Conservation (phyloP, 1,140 invertebrate genomes). For the Lamellibrachia luymesi region DNA sequence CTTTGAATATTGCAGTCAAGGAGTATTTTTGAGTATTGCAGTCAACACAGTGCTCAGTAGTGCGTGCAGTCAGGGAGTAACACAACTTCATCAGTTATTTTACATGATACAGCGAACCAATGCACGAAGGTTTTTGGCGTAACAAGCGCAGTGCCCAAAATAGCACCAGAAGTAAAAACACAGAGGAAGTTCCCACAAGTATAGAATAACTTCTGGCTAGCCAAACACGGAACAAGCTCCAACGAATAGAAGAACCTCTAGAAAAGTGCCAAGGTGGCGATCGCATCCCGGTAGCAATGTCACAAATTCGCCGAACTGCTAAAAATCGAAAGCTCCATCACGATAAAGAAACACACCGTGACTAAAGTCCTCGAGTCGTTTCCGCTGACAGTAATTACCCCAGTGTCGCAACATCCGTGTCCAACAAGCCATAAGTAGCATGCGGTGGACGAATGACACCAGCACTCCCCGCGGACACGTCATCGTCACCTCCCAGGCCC, state of each 20-base stretch:
- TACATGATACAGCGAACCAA: too few relatives aligned
- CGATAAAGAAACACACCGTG: not conserved
- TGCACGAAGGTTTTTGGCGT: too few relatives aligned
- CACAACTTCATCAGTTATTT: too few relatives aligned
- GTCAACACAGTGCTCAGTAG: too few relatives aligned
- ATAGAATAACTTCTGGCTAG: too few relatives aligned
- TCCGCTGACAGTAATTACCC: not conserved
- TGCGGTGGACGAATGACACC: not conserved
- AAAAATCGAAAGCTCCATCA: not conserved
- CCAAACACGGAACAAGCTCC: too few relatives aligned
- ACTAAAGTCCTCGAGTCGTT: not conserved
- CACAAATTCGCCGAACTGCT: not conserved
- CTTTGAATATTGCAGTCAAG: too few relatives aligned
- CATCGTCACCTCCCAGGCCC: not conserved
- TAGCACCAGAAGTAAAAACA: too few relatives aligned
- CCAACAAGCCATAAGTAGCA: not conserved
- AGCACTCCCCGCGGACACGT: not conserved
- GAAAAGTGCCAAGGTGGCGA: not conserved
- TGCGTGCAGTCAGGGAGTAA: too few relatives aligned
- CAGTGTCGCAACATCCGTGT: not conserved
- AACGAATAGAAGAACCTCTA: not conserved
- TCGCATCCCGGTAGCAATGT: not conserved
- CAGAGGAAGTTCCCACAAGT: too few relatives aligned
- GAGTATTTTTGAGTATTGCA: too few relatives aligned
- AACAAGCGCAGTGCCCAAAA: too few relatives aligned